Conservation (phyloP, 2,797 vertebrate species). For the Acanthis flammea region DNA sequence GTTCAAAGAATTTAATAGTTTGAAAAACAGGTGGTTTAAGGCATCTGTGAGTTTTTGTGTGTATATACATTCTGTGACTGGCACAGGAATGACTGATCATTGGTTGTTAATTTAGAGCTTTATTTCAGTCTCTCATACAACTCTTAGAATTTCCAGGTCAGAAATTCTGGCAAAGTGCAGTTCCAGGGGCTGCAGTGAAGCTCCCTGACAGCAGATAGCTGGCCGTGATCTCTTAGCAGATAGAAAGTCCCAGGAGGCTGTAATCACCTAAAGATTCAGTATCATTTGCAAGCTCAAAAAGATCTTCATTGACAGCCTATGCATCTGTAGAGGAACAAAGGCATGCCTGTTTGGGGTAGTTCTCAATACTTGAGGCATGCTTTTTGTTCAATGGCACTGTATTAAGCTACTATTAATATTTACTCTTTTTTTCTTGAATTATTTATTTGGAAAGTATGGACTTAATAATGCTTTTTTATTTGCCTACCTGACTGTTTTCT, state of each 20-base stretch:
- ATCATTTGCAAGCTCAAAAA: neutral
- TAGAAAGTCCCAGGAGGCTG: neutral
- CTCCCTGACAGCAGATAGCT: neutral
- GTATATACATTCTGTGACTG: neutral
- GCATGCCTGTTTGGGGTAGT: neutral
- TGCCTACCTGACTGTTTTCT: fast-evolving
- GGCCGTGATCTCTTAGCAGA: neutral
- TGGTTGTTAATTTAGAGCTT: neutral
- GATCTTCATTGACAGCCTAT: neutral
- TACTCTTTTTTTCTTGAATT: neutral
- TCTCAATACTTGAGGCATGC: neutral
- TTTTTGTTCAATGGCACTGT: neutral
- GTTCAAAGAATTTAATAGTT: neutral
- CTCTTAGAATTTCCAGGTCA: neutral
- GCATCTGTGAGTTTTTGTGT: neutral
- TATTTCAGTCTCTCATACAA: neutral
- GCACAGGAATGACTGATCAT: neutral
- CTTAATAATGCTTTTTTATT: fast-evolving
- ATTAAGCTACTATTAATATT: neutral
- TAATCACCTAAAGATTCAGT: neutral
- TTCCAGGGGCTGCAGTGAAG: neutral
- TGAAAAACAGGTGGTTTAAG: neutral
- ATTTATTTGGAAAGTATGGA: neutral
- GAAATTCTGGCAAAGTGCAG: neutral
- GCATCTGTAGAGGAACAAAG: neutral